Percentiles rank a stretch among this genome's conserved stretches.
Conservation (phyloP, 2,113 vertebrate species). For the Jacana jacana region DNA sequence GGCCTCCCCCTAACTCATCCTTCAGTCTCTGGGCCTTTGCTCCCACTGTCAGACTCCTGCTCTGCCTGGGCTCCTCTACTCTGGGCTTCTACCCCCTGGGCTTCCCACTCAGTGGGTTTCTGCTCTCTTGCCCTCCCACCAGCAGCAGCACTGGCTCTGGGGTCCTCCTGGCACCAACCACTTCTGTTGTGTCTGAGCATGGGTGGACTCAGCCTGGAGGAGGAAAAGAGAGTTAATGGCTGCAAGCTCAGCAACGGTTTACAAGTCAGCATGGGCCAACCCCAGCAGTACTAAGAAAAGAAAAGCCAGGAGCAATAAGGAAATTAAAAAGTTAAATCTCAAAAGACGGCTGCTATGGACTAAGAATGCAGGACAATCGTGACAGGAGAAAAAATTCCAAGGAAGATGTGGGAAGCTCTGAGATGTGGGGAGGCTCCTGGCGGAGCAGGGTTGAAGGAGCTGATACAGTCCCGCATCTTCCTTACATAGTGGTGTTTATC, state of each 20-base stretch:
- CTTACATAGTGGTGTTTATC: accelerated
- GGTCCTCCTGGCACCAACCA: not conserved
- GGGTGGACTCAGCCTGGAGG: not conserved
- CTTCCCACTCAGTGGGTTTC: not conserved
- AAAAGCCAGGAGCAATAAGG: not conserved
- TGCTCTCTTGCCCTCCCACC: not conserved
- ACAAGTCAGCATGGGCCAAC: not conserved
- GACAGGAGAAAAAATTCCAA: not conserved
- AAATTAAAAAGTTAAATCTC: not conserved
- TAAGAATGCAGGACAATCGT: accelerated
- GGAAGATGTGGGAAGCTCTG: not conserved
- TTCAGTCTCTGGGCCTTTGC: not conserved
- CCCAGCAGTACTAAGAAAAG: not conserved
- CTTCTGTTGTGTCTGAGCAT: not conserved
- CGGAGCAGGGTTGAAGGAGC: not conserved
- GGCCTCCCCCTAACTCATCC: too few relatives aligned
- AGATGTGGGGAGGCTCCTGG: not conserved
- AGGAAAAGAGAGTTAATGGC: not conserved
- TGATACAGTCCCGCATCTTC: not conserved
- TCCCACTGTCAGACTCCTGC: not conserved
- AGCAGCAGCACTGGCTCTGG: accelerated
- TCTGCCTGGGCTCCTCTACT: not conserved
- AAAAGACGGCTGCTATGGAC: not conserved
- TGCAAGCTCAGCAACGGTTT: not conserved
- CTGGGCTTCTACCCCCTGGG: not conserved